Base-by-base conservation (phyloP, 2,113 vertebrate genomes). In the Tetraodon nigroviridis region DNA sequence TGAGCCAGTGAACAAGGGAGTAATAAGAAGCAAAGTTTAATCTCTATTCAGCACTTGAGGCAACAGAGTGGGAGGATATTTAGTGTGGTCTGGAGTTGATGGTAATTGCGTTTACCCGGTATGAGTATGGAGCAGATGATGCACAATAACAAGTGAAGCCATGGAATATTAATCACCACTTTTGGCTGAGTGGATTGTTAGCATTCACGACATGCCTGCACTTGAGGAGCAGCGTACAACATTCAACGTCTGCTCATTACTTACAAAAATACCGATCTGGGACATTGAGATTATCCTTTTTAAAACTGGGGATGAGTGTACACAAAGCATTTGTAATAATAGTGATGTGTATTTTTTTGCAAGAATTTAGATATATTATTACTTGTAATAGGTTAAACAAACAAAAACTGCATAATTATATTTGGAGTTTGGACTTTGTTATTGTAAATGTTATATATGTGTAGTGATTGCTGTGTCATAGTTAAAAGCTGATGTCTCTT, bases 21-120 rank as follows among this genome's bases (percentile, higher is more conserved):
- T 89, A 85, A 81, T 88, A 85, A 90, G 67, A 90, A 90, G 81
- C 82, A 78, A 60, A 70, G 85, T 92, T 90, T 93, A 89, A 92
- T 94, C 92, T 92, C 71, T 78, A 17, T 21, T 81, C 82, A 86
- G 86, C 87, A 85, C 89, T 88, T 69, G 52, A 79, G 86, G 76
- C 85, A 84, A 88, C 55, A 54, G 62, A 67, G 70, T 78, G 60
- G 67, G 44, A 72, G 88, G 76, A 83, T 63, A 64, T 61, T 71
- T 52, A 68, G 51, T 64, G 59, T 64, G 15, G 53, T 37, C 22
- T 59, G 58, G 51, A n/a, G 44, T 51, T 21, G 50, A 21, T 52
- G 52, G 49, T 22, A 21, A 14, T 56, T 50, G 51, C 52, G 52
- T 49, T 55, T 58, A 27, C 20, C 40, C 12, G 52, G 61, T 76